Percentiles rank a stretch among this genome's conserved stretches.
These are phyloP conservation scores for Metallyticus violacea DNA, from an alignment of 2,888 invertebrate species.

Conservation along the genomic window DNA sequence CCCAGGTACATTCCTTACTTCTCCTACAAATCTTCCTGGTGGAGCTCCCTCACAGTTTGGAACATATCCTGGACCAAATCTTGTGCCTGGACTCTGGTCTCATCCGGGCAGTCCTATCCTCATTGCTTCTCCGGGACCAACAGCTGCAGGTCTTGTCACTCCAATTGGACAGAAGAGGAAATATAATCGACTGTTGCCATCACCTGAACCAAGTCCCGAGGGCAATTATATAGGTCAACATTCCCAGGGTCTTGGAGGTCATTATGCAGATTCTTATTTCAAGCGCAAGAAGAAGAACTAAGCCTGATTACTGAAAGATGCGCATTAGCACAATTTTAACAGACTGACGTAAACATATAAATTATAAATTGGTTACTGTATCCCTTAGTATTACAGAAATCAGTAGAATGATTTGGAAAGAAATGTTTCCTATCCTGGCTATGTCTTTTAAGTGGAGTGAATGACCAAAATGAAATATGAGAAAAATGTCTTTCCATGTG, in stretches of 20 bases:
- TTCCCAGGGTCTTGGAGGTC: slow-evolving; percentile 53
- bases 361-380: background rate
- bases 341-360: background rate
- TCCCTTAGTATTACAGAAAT: background rate
- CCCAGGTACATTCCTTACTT: slow-evolving; percentile 28
- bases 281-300: slow-evolving; percentile 46
- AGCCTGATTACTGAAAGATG: background rate
- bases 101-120: slow-evolving; percentile 35
- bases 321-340: background rate
- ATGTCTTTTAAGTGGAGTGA: background rate
- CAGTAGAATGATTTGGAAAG: background rate
- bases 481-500: background rate
- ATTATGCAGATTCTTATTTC: slow-evolving; percentile 52
- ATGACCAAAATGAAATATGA: background rate
- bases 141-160: slow-evolving; percentile 36
- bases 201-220: slow-evolving; percentile 51
- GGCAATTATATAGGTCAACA: slow-evolving; percentile 52
- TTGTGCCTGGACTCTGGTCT: slow-evolving; percentile 34
- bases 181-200: slow-evolving; percentile 47
- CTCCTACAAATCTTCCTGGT: slow-evolving; percentile 31
- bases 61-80: slow-evolving; percentile 31
- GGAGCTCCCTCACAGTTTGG: slow-evolving; percentile 32
- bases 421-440: background rate
- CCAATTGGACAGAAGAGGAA: slow-evolving; percentile 46
- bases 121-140: slow-evolving; percentile 31